phyloP scores from a whole-genome alignment of 2,797 vertebrate genomes.

The Tachyglossus aculeatus region DNA sequence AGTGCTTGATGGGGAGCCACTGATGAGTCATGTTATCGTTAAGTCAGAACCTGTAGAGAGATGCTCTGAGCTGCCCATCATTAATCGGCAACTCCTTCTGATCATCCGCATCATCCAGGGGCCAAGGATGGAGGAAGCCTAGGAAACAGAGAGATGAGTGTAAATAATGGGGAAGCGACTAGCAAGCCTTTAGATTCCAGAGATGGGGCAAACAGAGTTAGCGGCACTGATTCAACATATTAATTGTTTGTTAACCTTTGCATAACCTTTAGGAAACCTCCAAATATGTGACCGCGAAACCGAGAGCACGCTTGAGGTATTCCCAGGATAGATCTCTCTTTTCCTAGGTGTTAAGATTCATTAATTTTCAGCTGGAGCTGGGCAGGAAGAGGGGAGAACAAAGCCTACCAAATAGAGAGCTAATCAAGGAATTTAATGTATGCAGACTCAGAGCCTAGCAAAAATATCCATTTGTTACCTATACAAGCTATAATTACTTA shows the following conservation, averaged over 20 bases:
- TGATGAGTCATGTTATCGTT: no score
- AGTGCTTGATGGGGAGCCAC: no score
- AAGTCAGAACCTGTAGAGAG: no score
- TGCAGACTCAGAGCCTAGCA: slow-evolving; percentile 45
- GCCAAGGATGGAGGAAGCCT: background rate
- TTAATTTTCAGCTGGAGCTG: slow-evolving; percentile 19
- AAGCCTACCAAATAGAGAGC: slow-evolving; percentile 51
- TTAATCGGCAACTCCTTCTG: slow-evolving; percentile 18
- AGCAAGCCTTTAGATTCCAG: slow-evolving; percentile 48
- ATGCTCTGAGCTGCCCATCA: no score
- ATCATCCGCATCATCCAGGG: slow-evolving; percentile 18
- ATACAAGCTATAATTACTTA: slow-evolving; percentile 66
- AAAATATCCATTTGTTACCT: slow-evolving; percentile 65
- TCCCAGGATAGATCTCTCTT: slow-evolving; percentile 22
- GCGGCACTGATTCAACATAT: slow-evolving; percentile 36
- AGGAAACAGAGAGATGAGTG: slow-evolving; percentile 21
- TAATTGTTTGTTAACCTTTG: slow-evolving; percentile 65
- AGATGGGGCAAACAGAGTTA: slow-evolving; percentile 56
- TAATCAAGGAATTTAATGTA: slow-evolving; percentile 66
- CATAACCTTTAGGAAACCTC: slow-evolving; percentile 62
- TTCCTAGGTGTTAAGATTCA: slow-evolving; percentile 31
- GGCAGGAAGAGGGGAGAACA: slow-evolving; percentile 37
- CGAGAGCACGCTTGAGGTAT: slow-evolving; percentile 20
- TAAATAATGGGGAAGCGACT: background rate
- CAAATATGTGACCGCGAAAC: slow-evolving; percentile 30